A percentile compares a stretch with the other conserved stretches of the same genome.
Evolutionary conservation across 1,140 invertebrate genomes (phyloP).

Genomic region (Euwallacea similis): DNA sequence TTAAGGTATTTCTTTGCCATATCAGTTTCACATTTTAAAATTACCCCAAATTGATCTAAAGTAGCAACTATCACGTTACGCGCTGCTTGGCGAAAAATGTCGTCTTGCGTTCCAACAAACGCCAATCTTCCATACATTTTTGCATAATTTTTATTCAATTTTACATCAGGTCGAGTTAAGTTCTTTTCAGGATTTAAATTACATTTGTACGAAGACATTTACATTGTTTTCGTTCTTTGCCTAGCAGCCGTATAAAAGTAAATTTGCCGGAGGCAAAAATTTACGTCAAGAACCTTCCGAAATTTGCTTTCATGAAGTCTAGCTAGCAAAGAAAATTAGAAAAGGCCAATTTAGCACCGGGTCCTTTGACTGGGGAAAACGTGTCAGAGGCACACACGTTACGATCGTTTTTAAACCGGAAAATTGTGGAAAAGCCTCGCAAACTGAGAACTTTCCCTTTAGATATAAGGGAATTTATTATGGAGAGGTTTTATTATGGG

Average conservation of each 20-base stretch:
- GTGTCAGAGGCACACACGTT: background rate
- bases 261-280: background rate
- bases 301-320: no score
- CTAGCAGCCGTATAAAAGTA: background rate
- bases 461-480: no score
- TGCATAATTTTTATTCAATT: background rate
- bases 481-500: no score
- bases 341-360: background rate
- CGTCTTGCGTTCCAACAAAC: background rate
- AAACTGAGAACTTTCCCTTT: no score
- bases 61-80: background rate
- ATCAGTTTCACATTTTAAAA: background rate
- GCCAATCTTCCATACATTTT: background rate
- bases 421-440: background rate
- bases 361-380: background rate
- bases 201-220: background rate
- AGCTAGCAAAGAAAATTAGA: background rate
- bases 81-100: background rate
- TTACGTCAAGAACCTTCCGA: background rate
- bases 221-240: background rate
- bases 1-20: background rate
- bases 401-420: no score
- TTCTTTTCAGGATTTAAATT: no score
- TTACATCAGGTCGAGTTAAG: no score
- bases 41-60: background rate